These are phyloP conservation scores for Gobio occitaniae DNA, from an alignment of 2,797 vertebrate species.

Conservation along the genomic window DNA sequence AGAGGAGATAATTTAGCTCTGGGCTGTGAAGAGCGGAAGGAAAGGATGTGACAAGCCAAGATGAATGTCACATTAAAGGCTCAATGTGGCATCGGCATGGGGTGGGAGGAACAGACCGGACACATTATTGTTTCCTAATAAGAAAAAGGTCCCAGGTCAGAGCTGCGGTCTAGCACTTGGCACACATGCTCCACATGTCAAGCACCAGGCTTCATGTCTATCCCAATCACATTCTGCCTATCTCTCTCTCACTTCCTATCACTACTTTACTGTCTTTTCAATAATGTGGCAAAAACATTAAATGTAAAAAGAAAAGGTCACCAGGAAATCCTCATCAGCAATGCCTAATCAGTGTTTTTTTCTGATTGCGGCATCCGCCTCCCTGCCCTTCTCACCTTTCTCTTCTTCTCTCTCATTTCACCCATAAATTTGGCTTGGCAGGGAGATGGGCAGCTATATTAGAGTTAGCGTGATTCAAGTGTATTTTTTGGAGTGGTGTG, in stretches of 20 bases:
- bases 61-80: conserved; percentile 57
- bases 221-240: neutral
- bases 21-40: conserved; percentile 25
- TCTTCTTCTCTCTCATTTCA: conserved; percentile 2
- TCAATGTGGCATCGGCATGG: conserved; percentile 58
- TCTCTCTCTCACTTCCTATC: neutral
- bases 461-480: conserved; percentile 8
- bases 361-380: neutral
- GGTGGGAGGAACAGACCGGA: conserved; percentile 37
- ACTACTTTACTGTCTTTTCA: neutral
- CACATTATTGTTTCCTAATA: conserved; percentile 35
- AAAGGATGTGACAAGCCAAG: conserved; percentile 64
- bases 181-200: conserved; percentile 21
- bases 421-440: conserved; percentile 28
- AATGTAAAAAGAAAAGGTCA: conserved; percentile 23
- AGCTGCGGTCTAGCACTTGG: neutral
- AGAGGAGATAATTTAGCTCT: conserved; percentile 27
- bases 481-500: conserved; percentile 21
- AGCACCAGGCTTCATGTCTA: neutral
- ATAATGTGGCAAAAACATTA: neutral
- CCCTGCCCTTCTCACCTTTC: conserved; percentile 26
- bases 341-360: conserved; percentile 22
- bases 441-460: conserved; percentile 27
- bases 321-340: neutral
- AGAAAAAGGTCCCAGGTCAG: conserved; percentile 2